Percentiles rank a stretch among this genome's conserved stretches.
These are phyloP conservation scores for Denticeps clupeoides DNA, from an alignment of 2,797 vertebrate species.

Conservation along the genomic window DNA sequence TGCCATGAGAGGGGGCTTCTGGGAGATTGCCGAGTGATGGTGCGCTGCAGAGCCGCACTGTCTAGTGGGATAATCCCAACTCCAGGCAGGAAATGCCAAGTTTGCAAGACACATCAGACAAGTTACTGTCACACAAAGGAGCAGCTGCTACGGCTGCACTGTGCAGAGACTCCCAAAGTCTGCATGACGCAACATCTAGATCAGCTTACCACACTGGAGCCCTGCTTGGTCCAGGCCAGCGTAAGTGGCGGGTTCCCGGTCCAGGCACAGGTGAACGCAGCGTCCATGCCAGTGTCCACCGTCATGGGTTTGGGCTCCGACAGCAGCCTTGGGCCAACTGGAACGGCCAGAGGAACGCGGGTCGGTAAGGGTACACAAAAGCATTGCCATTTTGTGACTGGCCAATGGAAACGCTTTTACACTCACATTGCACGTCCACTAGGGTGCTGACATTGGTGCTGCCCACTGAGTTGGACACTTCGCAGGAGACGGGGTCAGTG, in stretches of 20 bases:
- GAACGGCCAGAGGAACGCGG: slow-evolving; percentile 11
- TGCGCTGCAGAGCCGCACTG: slow-evolving; percentile 35
- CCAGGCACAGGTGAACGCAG: slow-evolving; percentile 80
- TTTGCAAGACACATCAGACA: too few relatives aligned
- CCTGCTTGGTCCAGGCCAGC: slow-evolving; percentile 81
- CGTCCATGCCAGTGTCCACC: slow-evolving; percentile 73
- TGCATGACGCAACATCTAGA: neutral
- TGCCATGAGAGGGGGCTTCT: slow-evolving; percentile 43
- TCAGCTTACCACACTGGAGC: slow-evolving; percentile 61
- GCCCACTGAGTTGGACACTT: slow-evolving; percentile 82
- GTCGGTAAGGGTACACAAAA: too few relatives aligned
- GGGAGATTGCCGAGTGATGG: slow-evolving; percentile 44
- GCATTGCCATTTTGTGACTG: too few relatives aligned
- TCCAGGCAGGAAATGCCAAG: slow-evolving; percentile 12
- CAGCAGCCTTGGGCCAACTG: slow-evolving; percentile 76
- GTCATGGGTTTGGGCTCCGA: slow-evolving; percentile 68
- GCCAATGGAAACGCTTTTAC: neutral
- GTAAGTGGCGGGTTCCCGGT: slow-evolving; percentile 79
- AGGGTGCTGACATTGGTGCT: slow-evolving; percentile 83
- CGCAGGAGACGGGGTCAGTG: slow-evolving; percentile 82
- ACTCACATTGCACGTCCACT: slow-evolving; percentile 83
- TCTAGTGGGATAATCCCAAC: too few relatives aligned
- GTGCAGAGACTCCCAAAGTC: too few relatives aligned
- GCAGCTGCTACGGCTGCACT: too few relatives aligned
- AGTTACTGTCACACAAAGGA: too few relatives aligned